Base-by-base conservation (phyloP, 1,140 invertebrate species). In the Drosophila chauvacae region DNA sequence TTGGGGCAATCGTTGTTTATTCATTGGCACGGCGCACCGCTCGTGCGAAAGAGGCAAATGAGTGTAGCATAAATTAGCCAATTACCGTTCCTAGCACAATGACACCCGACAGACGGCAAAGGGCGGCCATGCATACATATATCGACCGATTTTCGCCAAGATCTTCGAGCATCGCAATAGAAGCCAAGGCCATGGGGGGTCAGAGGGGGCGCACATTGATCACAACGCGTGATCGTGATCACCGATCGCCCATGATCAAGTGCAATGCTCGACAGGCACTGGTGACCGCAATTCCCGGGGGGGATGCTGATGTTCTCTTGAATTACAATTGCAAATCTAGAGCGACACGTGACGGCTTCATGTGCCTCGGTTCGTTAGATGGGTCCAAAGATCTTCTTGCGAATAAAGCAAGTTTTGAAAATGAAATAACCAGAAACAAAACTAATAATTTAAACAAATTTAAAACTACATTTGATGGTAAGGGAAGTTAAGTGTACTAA, bases 251-350 rank as follows among this genome's bases (percentile, higher is more conserved):
- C 53, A 56, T 39, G 53, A 56, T 56, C 53, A 56, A 56, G 53
- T 39, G 53, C 53, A 55, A 10, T 37, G 51, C 51, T 55, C 51
- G 51, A 7, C 51, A 35, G 18, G 13, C 28, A 20, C 30, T 53
- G 20, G 51, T 37, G 7, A 14, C 20, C 33, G 20, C 51, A n/a
- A 23, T 55, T 37, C 51, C 23, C 51, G 23, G 33, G 18, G 7
- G 4, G 23, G 35, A 16, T 56, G 35, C 35, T 26, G 53, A 16
- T 23, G 53, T 23, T 56, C 35, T 26, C 53, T 56, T 20, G 4
- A 7, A 56, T 39, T 56, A 39, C 53, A 56, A 26, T 39, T 56
- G 53, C 53, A 56, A 56, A 56, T 56, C 53, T 56, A 56, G 53
- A 56, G 5, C 20, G 53, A 26, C 53, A 56, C 53, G 53, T 56